Percentiles rank a stretch among this genome's conserved stretches.
phyloP scores from a whole-genome alignment of 2,797 vertebrate species.

The Carapus acus region DNA sequence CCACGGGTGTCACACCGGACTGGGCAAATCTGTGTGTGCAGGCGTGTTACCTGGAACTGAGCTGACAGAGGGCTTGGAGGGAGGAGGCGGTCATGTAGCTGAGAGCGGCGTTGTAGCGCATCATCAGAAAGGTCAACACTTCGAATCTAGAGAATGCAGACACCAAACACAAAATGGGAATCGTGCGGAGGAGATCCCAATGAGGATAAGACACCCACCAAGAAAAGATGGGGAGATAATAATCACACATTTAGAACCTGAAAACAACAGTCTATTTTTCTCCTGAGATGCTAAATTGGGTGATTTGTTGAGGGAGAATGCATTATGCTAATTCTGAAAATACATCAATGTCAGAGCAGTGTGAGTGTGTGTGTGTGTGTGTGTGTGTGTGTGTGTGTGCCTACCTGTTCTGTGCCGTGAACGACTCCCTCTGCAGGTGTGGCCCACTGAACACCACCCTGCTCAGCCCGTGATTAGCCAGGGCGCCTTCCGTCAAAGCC shows the following conservation, averaged over 20 bases:
- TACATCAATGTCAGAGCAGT: too few species aligned
- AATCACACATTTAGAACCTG: too few species aligned
- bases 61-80: conserved; percentile 91
- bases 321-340: too few species aligned
- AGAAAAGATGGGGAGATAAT: too few species aligned
- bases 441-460: conserved; percentile 94
- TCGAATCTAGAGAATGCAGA: conserved; percentile 79
- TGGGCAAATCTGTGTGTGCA: conserved; percentile 14
- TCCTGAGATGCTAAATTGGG: too few species aligned
- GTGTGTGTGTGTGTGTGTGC: too few species aligned
- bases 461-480: conserved; percentile 91
- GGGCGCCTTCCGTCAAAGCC: conserved; percentile 91
- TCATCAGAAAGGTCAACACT: conserved; percentile 92
- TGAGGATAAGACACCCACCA: too few species aligned
- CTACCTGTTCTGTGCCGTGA: conserved; percentile 96
- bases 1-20: too few species aligned
- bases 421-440: conserved; percentile 92
- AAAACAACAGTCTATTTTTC: too few species aligned
- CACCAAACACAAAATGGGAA: conserved; percentile 1
- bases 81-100: conserved; percentile 89
- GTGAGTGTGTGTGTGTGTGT: too few species aligned
- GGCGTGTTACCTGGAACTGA: conserved; percentile 85
- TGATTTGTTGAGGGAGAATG: too few species aligned
- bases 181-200: too few species aligned
- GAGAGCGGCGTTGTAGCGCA: conserved; percentile 94